Evolutionary conservation across 2,888 invertebrate genomes (phyloP), one percentile per base, ranked within the genome.

Genomic region (Lissocephala sabroskyi): DNA sequence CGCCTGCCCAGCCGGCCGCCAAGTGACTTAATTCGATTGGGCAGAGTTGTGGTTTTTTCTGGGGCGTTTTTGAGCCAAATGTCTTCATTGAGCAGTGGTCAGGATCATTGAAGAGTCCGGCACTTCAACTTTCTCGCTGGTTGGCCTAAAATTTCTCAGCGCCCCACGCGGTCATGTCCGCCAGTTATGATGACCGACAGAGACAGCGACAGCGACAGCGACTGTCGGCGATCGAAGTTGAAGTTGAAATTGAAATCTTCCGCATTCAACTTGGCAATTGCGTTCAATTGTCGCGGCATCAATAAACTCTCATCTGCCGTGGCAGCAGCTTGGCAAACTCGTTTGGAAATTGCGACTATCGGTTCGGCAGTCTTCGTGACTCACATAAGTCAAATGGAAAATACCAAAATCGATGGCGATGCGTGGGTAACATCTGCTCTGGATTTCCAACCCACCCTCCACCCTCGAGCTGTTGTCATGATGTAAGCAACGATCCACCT

Each of bases 221-320:
- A n/a, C n/a, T n/a, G n/a, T n/a, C n/a, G n/a, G n/a, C n/a, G n/a
- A n/a, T n/a, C 11, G 17, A 30, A 13, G 17, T 19, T 41, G 26
- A 42, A 41, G 37, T 41, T 41, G 13, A 23, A 44, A 50, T 43
- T 43, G 19, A 58, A 63, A 56, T 58, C 64, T 71, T 66, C 66
- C 71, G 67, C 49, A 63, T 61, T 58, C 39, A 41, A 57, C 10
- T 19, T n/a, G 49, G 46, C 62, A 63, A 60, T 65, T 43, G 45
- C 61, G 49, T 52, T 45, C 56, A 48, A 56, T 56, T 66, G 50
- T 55, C 43, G 50, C 43, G 37, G 39, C 40, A n/a, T n/a, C n/a
- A n/a, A n/a, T n/a, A n/a, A n/a, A n/a, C n/a, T n/a, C n/a, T n/a
- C n/a, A n/a, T n/a, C n/a, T n/a, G n/a, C 10, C 14, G 36, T 40